Conservation (phyloP, 2,888 invertebrate genomes). For the Miltochrista miniata region DNA sequence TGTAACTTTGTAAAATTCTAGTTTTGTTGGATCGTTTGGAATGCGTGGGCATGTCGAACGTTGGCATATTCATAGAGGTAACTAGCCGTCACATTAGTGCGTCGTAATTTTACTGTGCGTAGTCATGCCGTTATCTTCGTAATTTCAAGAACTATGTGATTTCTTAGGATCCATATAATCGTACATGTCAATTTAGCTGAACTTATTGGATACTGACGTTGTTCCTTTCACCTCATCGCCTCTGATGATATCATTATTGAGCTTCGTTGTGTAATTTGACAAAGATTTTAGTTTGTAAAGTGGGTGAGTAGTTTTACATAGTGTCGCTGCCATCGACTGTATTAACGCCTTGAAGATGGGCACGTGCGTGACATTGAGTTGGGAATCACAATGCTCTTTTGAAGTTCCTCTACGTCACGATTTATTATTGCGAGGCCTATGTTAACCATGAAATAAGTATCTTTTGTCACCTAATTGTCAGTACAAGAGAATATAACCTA, state of each 20-base stretch:
- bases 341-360: constrained; percentile 41
- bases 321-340: constrained; percentile 36
- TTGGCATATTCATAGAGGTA: constrained; percentile 47
- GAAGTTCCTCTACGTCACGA: constrained; percentile 12
- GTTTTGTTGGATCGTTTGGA: constrained; percentile 19
- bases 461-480: constrained; percentile 9
- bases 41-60: constrained; percentile 44
- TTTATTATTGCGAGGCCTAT: constrained; percentile 16
- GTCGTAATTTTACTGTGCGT: constrained; percentile 76
- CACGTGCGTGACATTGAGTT: constrained; percentile 67
- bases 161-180: constrained; percentile 28
- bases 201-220: constrained; percentile 14
- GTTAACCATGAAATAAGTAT: constrained; percentile 7
- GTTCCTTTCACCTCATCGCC: constrained; percentile 19
- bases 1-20: constrained; percentile 13
- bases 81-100: constrained; percentile 63
- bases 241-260: constrained; percentile 11
- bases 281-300: constrained; percentile 30
- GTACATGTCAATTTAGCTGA: constrained; percentile 20
- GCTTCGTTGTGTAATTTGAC: constrained; percentile 39
- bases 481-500: too few species aligned
- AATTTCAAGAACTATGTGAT: constrained; percentile 65
- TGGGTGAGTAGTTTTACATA: constrained; percentile 29
- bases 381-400: constrained; percentile 40
- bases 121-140: constrained; percentile 76